A percentile compares a stretch with the other conserved stretches of the same genome.
Evolutionary conservation across 1,140 invertebrate species (phyloP).

Genomic region (Phymorhynchus buccinoides): DNA sequence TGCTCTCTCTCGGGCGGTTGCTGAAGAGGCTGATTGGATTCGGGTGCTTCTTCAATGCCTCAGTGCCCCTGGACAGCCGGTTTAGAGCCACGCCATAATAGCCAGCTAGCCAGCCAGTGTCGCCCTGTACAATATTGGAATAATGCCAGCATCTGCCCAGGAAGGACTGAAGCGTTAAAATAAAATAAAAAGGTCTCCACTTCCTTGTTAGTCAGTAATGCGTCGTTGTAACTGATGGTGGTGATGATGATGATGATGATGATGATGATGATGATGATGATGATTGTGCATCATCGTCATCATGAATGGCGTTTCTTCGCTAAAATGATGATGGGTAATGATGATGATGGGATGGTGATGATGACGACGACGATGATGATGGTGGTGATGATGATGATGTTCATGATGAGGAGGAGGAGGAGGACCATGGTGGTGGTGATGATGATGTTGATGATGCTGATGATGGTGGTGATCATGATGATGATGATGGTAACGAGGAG

Average conservation of each 20-base stretch:
- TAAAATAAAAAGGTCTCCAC: background rate
- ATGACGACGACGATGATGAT: background rate
- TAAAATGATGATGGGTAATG: too few relatives aligned
- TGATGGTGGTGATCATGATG: background rate
- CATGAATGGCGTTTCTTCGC: too few relatives aligned
- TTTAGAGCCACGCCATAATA: background rate
- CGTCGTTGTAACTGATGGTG: background rate
- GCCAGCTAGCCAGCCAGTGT: too few relatives aligned
- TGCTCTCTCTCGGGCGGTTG: background rate
- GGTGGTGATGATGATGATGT: background rate
- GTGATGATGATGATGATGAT: too few relatives aligned
- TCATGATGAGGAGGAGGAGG: background rate
- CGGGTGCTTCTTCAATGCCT: conserved; percentile 6
- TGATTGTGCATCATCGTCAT: too few relatives aligned
- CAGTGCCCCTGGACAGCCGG: too few relatives aligned
- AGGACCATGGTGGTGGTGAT: too few relatives aligned
- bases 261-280: too few relatives aligned
- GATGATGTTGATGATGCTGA: background rate
- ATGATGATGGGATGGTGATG: too few relatives aligned
- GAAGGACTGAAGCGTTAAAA: background rate
- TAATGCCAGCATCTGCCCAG: background rate
- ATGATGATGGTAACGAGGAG: background rate
- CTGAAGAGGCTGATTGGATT: background rate
- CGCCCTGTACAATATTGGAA: background rate
- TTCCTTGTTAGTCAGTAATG: too few relatives aligned